phyloP scores from a whole-genome alignment of 2,797 vertebrate species.

The Chaenodraco wilsoni region DNA sequence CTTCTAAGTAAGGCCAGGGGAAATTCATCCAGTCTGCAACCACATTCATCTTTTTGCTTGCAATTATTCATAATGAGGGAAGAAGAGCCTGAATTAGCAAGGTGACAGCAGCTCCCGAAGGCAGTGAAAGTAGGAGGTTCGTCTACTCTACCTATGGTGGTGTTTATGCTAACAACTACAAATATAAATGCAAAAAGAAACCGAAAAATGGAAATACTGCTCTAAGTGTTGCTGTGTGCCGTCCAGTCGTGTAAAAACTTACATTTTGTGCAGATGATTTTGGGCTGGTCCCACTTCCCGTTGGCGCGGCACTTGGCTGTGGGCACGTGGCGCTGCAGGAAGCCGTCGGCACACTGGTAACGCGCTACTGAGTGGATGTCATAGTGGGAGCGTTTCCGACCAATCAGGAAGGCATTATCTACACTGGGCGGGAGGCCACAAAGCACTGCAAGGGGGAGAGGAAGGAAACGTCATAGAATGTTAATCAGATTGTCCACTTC shows the following conservation, averaged over 20 bases:
- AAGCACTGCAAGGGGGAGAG: conserved; percentile 83
- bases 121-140: conserved; percentile 35
- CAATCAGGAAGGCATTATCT: conserved; percentile 89
- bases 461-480: conserved; percentile 7
- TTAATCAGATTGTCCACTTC: neutral
- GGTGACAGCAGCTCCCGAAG: conserved; percentile 53
- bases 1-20: conserved; percentile 51
- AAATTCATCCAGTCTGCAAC: conserved; percentile 53
- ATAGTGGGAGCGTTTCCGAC: conserved; percentile 90
- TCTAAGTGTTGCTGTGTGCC: conserved; percentile 14
- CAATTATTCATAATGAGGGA: conserved; percentile 73
- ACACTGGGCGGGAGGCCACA: conserved; percentile 91
- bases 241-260: conserved; percentile 58
- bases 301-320: conserved; percentile 91
- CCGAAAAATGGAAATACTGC: conserved; percentile 33
- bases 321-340: conserved; percentile 91
- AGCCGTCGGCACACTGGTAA: conserved; percentile 93
- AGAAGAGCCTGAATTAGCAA: conserved; percentile 34
- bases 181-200: conserved; percentile 35
- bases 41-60: conserved; percentile 45
- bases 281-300: conserved; percentile 94
- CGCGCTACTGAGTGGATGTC: conserved; percentile 92
- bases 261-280: conserved; percentile 95
- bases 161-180: conserved; percentile 42
- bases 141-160: conserved; percentile 12